Evolutionary conservation across 2,888 invertebrate genomes (phyloP), one percentile per base, ranked within the genome.

Genomic region (Marronus borbonicus): DNA sequence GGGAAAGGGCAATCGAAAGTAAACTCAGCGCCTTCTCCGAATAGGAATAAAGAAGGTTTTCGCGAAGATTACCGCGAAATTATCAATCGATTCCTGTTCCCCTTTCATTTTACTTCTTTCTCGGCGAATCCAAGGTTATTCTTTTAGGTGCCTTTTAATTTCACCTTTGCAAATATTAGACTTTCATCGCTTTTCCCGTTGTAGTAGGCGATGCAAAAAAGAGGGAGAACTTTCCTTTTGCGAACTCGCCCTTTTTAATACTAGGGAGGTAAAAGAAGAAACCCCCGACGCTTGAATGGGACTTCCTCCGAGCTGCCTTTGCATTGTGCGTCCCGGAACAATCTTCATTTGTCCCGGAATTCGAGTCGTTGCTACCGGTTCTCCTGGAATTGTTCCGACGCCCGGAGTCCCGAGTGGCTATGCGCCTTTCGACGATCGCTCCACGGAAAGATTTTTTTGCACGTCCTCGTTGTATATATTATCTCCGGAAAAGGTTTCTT

Each of bases 161-260:
- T 52, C 55, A 70, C 69, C 69, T 70, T 55, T 55, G 36, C 55
- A 70, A 70, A 70, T 70, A 58, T 70, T 70, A 52, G 52, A 52
- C 69, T 70, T 70, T 36, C 52, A 70, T 70, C 69, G 52, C 7
- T 14, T 17, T 52, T 17, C n/a, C n/a, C 52, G 52, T 17, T 14
- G 52, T 8, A 14, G 50, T 14, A 12, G 50, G 12, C 1, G 0
- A 14, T 3, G 50, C 8, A 12, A 50, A 14, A n/a, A n/a, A n/a
- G 10, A 8, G 24, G 24, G 24, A 24, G 24, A 24, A 24, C n/a
- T 17, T n/a, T 14, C 14, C 17, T n/a, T 17, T 14, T 55, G 17
- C n/a, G 5, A n/a, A n/a, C 2, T 5, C 52, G n/a, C n/a, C 52
- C 31, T 65, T 65, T 65, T 65, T 36, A 31, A 39, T 39, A 39